Conservation (phyloP, 2,797 vertebrate species). For the Gambusia yucatana region DNA sequence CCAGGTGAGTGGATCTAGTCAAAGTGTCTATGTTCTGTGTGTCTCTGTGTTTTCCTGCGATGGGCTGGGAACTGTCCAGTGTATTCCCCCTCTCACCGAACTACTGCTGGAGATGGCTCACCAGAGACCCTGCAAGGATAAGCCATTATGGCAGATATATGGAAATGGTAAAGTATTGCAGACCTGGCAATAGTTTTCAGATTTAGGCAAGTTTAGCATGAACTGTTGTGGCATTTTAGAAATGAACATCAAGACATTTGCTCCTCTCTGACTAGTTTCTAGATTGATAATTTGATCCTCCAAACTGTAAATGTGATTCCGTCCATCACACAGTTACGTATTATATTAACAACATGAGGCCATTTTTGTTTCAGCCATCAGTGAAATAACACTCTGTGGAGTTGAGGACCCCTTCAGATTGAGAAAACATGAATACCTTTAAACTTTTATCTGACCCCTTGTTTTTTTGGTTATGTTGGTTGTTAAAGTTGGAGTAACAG, state of each 20-base stretch:
- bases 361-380: not conserved
- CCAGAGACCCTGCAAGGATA: too few species aligned
- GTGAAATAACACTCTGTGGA: not conserved
- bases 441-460: not conserved
- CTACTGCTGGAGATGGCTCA: too few species aligned
- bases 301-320: not conserved
- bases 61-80: too few species aligned
- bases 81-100: too few species aligned
- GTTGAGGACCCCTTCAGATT: not conserved
- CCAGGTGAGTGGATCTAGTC: conserved; percentile 82
- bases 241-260: not conserved
- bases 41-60: too few species aligned
- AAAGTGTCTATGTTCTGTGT: not conserved
- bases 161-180: not conserved
- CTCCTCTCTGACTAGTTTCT: not conserved
- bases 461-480: not conserved
- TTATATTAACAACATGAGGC: not conserved
- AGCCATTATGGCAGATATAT: too few species aligned
- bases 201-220: not conserved
- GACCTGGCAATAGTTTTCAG: not conserved
- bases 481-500: not conserved
- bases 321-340: not conserved
- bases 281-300: not conserved
- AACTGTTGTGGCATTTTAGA: not conserved
- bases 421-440: not conserved